These are phyloP conservation scores for Rutilus rutilus DNA, from an alignment of 2,113 vertebrate species.

Conservation along the genomic window DNA sequence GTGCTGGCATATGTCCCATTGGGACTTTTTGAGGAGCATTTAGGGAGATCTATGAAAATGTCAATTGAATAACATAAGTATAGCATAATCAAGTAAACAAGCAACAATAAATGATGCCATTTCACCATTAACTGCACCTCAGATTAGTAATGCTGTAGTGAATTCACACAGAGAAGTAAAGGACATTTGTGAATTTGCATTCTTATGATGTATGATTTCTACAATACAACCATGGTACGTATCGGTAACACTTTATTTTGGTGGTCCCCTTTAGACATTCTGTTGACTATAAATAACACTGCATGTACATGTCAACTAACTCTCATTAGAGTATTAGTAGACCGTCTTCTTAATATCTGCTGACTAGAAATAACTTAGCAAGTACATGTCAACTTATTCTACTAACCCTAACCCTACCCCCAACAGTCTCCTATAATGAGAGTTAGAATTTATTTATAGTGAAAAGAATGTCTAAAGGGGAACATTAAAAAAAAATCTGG, in stretches of 20 bases:
- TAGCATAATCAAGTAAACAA: no score
- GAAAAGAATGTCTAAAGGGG: no score
- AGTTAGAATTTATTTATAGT: no score
- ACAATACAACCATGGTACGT: not conserved
- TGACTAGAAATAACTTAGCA: no score
- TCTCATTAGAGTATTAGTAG: no score
- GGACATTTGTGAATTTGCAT: not conserved
- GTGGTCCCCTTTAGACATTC: no score
- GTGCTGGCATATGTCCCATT: constrained; percentile 55
- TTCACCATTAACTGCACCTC: not conserved
- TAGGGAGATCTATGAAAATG: not conserved
- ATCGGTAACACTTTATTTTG: not conserved
- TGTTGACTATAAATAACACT: no score
- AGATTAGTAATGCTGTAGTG: not conserved
- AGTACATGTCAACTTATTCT: no score
- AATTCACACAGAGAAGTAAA: not conserved
- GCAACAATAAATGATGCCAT: not conserved
- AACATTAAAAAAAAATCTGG: not conserved
- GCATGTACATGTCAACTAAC: no score
- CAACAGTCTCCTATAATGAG: no score
- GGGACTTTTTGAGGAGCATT: not conserved
- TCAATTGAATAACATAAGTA: not conserved
- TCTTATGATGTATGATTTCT: not conserved
- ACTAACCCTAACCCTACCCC: no score
- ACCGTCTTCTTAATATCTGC: no score